These are phyloP conservation scores for Mus musculus DNA, from an alignment of 2,113 vertebrate genomes.

Conservation along the genomic window DNA sequence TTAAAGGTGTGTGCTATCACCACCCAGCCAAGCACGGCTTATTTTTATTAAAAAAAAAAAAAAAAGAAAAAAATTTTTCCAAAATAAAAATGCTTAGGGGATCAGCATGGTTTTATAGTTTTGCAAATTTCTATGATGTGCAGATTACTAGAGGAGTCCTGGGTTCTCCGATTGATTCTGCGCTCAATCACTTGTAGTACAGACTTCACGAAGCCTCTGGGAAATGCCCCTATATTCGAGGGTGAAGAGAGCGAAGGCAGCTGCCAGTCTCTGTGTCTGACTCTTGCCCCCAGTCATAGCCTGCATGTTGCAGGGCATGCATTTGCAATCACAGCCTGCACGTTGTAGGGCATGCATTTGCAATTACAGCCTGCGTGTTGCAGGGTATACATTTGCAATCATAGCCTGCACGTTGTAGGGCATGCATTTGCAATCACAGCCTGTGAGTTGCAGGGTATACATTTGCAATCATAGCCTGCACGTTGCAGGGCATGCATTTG, in stretches of 20 bases:
- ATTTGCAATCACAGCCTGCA: too few species aligned
- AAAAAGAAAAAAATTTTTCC: neutral
- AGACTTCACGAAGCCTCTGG: neutral
- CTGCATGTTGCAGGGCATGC: neutral
- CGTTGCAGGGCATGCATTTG: too few species aligned
- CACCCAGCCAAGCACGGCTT: neutral
- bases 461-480: too few species aligned
- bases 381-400: too few species aligned
- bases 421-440: too few species aligned
- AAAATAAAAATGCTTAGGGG: neutral
- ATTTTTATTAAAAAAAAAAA: neutral
- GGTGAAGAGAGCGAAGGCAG: neutral
- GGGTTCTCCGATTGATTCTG: neutral
- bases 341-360: too few species aligned
- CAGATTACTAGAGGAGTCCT: neutral
- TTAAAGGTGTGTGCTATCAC: neutral
- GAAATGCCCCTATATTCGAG: neutral
- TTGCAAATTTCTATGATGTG: neutral
- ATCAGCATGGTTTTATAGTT: neutral
- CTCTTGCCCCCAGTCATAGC: neutral
- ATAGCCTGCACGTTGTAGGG: too few species aligned
- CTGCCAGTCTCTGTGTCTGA: too few species aligned
- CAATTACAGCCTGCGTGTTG: too few species aligned
- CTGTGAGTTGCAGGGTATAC: too few species aligned
- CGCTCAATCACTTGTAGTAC: fast-evolving